Percentiles rank a stretch among this genome's conserved stretches.
phyloP scores from a whole-genome alignment of 2,797 vertebrate species.

The Acanthornis magna region DNA sequence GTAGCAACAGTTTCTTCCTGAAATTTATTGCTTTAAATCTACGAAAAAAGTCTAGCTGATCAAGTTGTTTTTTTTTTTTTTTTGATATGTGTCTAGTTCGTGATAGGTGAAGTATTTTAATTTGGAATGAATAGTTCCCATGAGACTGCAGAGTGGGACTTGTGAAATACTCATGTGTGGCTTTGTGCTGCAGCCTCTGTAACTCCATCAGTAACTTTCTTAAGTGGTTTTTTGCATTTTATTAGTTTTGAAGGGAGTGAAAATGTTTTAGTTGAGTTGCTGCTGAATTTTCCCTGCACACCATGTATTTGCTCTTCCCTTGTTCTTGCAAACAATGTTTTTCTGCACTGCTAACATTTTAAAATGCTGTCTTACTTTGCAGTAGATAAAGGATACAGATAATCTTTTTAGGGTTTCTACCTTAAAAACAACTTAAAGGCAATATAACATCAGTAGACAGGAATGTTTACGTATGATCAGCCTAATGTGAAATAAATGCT shows the following conservation, averaged over 20 bases:
- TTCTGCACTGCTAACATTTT: neutral
- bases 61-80: neutral
- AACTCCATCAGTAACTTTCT: neutral
- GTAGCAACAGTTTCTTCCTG: neutral
- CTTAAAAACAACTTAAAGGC: neutral
- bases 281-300: neutral
- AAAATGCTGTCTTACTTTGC: neutral
- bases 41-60: neutral
- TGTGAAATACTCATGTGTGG: neutral
- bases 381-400: neutral
- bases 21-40: neutral
- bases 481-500: neutral
- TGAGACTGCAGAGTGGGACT: neutral
- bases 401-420: neutral
- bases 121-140: neutral
- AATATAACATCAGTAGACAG: neutral
- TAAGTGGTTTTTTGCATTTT: neutral
- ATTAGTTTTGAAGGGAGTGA: neutral
- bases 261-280: neutral
- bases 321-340: neutral
- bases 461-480: neutral
- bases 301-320: neutral
- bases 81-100: neutral
- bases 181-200: neutral
- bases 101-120: neutral